These are phyloP conservation scores for Hybos culiciformis DNA, from an alignment of 2,888 invertebrate species.

Conservation along the genomic window DNA sequence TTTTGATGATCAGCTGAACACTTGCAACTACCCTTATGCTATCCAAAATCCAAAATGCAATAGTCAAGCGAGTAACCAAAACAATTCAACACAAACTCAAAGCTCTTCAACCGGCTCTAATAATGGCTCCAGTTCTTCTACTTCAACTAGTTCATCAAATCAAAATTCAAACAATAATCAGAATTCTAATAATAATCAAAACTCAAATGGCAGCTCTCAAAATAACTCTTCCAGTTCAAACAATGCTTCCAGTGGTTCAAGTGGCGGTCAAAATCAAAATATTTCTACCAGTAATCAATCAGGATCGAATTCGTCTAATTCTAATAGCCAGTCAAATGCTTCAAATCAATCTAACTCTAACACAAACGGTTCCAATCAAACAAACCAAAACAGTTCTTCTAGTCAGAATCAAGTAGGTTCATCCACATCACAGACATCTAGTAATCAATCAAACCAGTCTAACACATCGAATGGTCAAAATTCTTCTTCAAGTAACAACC, in stretches of 20 bases:
- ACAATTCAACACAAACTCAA: conserved; percentile 18
- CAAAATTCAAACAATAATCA: conserved; percentile 13
- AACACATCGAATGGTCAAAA: conserved; percentile 13
- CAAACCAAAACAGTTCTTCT: too few species aligned
- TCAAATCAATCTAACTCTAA: conserved; percentile 8
- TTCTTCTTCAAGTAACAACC: conserved; percentile 9
- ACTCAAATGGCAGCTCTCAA: conserved; percentile 11
- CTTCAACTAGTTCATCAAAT: conserved; percentile 6
- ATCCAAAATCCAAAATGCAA: conserved; percentile 23
- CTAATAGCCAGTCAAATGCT: not conserved
- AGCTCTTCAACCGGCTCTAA: conserved; percentile 7
- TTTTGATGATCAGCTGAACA: conserved; percentile 42
- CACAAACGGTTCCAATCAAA: conserved; percentile 8
- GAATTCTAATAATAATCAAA: conserved; percentile 10
- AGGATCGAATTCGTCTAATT: conserved; percentile 7
- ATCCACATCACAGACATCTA: too few species aligned
- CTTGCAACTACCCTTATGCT: conserved; percentile 36
- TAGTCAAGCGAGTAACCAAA: conserved; percentile 12
- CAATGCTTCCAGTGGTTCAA: too few species aligned
- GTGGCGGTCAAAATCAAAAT: too few species aligned
- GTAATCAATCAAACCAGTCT: too few species aligned
- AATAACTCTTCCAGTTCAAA: too few species aligned
- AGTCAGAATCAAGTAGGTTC: too few species aligned
- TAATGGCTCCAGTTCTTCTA: not conserved
- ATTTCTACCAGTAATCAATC: conserved; percentile 11